Conservation (phyloP, 2,113 vertebrate species). For the Rutilus rutilus region DNA sequence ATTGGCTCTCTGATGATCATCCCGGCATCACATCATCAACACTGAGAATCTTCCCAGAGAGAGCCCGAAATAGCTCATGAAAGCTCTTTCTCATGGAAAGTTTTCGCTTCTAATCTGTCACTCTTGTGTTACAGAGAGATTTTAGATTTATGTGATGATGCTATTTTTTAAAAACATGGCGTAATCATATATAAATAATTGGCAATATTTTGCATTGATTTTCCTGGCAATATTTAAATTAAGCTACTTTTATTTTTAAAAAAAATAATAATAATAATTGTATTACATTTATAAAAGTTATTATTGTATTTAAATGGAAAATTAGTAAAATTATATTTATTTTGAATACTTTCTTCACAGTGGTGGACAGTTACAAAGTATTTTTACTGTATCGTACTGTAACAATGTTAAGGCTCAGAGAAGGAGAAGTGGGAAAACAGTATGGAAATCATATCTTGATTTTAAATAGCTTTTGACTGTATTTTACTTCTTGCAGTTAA, state of each 20-base stretch:
- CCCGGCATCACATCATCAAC: not conserved
- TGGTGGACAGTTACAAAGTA: too few species aligned
- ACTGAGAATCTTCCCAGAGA: conserved; percentile 8
- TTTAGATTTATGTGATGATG: not conserved
- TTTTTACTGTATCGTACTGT: too few species aligned
- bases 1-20: conserved; percentile 20
- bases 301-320: too few species aligned
- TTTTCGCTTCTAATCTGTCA: not conserved
- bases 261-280: too few species aligned
- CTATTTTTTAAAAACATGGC: not conserved
- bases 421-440: not conserved
- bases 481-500: not conserved
- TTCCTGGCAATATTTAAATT: not conserved
- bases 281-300: not conserved
- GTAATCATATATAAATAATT: not conserved
- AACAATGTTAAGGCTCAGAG: too few species aligned
- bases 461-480: not conserved
- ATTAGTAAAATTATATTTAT: too few species aligned
- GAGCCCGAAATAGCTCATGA: conserved; percentile 5
- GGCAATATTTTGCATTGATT: not conserved
- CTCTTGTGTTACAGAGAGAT: not conserved
- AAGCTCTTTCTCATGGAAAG: not conserved
- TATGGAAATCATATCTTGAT: not conserved
- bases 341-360: too few species aligned
- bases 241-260: not conserved